Evolutionary conservation across 1,140 invertebrate species (phyloP), one percentile per base, ranked within the genome.

Genomic region (Hyphantria cunea): DNA sequence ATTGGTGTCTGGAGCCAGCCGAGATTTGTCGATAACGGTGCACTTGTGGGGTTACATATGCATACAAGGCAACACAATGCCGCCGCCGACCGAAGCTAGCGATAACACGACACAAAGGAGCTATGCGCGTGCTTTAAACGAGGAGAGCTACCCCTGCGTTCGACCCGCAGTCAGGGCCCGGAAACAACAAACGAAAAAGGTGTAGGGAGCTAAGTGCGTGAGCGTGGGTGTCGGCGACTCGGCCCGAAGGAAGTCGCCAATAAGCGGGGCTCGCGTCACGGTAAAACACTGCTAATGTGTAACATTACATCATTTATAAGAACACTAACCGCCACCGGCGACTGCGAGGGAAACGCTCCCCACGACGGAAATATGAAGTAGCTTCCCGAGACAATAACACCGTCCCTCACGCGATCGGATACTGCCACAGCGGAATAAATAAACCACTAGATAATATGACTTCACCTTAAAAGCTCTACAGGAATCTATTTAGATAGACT

Each of bases 311-410:
- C 72, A 81, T 25, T 25, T 81, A 75, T 79, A 77, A 37, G 34
- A 70, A 72, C 68, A 78, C 73, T 71, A 68, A 17, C 41, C 41
- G 25, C 34, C 34, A 37, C 60, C 61, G 58, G 1, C 2, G 63
- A 66, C 37, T 50, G 45, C 70, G 63, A 49, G 75, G 78, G 80
- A 80, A 80, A 74, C 72, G 64, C 55, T 70, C 64, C 71, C 51
- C 66, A 56, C 69, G 61, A 54, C 72, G 76, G 79, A 82, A 70
- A 75, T 70, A 76, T 76, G 72, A 78, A 72, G 61, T 71, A 74
- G 70, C 61, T 17, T 56, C 53, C 42, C 55, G 63, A 77, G 69
- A 81, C 78, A 79, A 75, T 70, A 59, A 67, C 31, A 50, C 15
- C 9, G 32, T 9, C 44, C 44, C 34, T 37, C 34, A 37, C 34